Conservation (phyloP, 2,797 vertebrate species). For the Schizopygopsis pylzovi region DNA sequence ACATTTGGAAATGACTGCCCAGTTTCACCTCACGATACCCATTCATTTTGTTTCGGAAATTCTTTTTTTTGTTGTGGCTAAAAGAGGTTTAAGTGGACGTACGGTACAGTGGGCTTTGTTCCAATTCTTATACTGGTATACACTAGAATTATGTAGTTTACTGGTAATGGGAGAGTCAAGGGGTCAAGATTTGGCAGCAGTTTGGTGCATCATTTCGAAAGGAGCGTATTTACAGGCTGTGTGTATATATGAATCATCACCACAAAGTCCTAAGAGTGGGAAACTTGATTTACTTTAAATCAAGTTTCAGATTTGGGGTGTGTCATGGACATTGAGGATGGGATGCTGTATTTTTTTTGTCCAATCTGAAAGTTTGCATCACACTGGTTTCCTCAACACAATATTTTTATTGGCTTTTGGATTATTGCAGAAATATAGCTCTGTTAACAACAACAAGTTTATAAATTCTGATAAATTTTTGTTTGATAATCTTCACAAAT, state of each 20-base stretch:
- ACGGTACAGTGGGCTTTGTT: neutral
- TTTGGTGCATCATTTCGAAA: neutral
- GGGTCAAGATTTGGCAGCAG: neutral
- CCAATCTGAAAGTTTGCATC: neutral
- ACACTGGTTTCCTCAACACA: neutral
- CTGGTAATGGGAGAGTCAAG: neutral
- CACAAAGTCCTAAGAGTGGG: neutral
- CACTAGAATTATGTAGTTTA: neutral
- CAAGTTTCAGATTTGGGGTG: neutral
- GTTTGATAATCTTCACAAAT: neutral
- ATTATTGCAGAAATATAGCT: neutral
- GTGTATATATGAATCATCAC: neutral
- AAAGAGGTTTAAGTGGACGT: neutral
- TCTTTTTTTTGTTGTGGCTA: neutral
- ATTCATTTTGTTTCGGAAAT: neutral
- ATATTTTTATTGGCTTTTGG: neutral
- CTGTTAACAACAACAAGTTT: neutral
- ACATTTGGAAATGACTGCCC: neutral
- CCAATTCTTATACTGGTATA: neutral
- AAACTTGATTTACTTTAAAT: neutral
- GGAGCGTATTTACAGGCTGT: neutral
- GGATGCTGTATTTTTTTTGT: neutral
- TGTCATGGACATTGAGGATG: neutral
- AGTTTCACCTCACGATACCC: conserved; percentile 12
- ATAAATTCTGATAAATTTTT: neutral